Percentiles rank a stretch among this genome's conserved stretches.
Conservation (phyloP, 2,113 vertebrate genomes). For the Elephas maximus region DNA sequence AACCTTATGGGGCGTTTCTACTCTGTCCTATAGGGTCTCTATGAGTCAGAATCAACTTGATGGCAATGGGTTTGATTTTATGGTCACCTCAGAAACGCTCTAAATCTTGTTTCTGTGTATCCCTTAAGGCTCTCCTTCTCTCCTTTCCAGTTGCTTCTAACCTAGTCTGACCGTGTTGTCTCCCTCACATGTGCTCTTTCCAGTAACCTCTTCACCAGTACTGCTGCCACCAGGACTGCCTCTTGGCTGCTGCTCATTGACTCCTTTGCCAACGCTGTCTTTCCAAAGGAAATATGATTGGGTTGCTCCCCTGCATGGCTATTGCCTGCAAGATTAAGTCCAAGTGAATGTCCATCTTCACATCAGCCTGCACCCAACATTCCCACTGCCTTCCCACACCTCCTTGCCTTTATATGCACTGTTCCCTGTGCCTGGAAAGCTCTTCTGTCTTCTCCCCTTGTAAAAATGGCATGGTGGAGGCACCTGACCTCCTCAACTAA, state of each 20-base stretch:
- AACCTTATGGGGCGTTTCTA: too few relatives aligned
- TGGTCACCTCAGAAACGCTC: not conserved
- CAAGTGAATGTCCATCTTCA: not conserved
- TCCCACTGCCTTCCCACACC: not conserved
- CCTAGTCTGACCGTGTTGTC: not conserved
- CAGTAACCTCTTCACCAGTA: not conserved
- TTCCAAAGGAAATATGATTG: not conserved
- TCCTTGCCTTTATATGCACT: too few relatives aligned
- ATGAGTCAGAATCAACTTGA: too few relatives aligned
- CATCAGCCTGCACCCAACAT: not conserved
- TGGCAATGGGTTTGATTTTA: too few relatives aligned
- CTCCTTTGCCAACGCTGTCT: not conserved
- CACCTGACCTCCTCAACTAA: too few relatives aligned
- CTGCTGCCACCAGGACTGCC: not conserved
- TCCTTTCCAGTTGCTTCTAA: not conserved
- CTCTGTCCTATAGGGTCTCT: too few relatives aligned
- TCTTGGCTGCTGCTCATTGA: not conserved
- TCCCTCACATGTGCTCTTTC: not conserved
- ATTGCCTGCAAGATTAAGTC: not conserved
- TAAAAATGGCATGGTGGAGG: too few relatives aligned
- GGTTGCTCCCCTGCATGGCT: not conserved
- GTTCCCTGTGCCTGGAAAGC: not conserved
- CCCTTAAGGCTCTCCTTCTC: not conserved
- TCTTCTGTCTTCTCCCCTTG: not conserved
- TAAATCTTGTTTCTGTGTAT: not conserved